phyloP scores from a whole-genome alignment of 2,113 vertebrate genomes.

The Fukomys damarensis region DNA sequence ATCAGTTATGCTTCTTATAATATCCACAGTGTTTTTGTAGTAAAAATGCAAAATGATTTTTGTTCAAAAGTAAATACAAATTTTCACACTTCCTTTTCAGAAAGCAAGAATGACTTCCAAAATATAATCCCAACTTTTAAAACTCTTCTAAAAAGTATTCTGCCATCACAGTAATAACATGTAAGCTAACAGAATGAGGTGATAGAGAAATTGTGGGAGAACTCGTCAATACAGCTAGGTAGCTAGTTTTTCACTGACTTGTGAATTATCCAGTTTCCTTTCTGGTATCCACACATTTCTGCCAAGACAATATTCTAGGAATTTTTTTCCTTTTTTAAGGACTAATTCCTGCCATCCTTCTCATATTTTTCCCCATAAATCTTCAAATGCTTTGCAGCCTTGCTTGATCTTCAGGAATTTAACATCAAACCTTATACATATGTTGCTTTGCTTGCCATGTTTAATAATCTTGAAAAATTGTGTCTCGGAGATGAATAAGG shows the following conservation, averaged over 20 bases:
- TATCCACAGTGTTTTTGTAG: background rate
- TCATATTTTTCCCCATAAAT: background rate
- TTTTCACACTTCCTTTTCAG: background rate
- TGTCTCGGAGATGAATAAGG: background rate
- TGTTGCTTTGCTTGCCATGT: background rate
- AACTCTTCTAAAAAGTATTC: background rate
- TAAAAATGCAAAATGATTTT: slow-evolving; percentile 39
- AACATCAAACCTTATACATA: background rate
- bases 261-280: background rate
- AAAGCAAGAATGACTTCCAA: slow-evolving; percentile 10
- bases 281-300: background rate
- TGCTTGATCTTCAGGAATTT: background rate
- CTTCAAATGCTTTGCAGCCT: slow-evolving; percentile 39
- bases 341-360: background rate
- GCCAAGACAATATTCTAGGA: slow-evolving; percentile 41
- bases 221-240: background rate
- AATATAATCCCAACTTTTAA: background rate
- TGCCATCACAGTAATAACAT: background rate
- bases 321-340: background rate
- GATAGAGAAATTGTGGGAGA: background rate
- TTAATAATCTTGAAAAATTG: slow-evolving; percentile 50
- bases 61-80: background rate
- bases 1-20: background rate
- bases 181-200: background rate
- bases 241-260: slow-evolving; percentile 7